Base-by-base conservation (phyloP, 2,797 vertebrate species). In the Nothura maculosa region DNA sequence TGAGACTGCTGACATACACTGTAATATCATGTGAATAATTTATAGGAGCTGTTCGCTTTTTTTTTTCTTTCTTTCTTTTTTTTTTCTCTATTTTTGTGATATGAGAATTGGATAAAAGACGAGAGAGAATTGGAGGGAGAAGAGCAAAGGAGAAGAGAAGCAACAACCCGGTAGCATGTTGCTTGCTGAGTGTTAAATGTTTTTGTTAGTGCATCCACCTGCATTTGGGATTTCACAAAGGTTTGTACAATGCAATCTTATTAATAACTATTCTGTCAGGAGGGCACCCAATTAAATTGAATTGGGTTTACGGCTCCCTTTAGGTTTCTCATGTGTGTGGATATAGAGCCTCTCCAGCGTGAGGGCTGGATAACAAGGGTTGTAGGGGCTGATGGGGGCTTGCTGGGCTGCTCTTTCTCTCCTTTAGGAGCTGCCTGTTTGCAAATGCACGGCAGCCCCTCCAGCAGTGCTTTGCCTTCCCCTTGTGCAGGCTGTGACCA, bases 11-110 rank as follows among this genome's bases (percentile, higher is more conserved):
- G 98, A 98, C 97, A 98, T 97, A 97, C 98, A 97, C 97, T 98
- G 97, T 98, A 98, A 98, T 98, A 98, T 95, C 95, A 91, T 97
- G 97, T 98, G 97, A 98, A 98, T 98, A 98, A 98, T 98, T 98
- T 98, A 98, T 98, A 93, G 97, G 90, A 95, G 92, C 95, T 96
- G 93, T 94, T 97, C 24, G 3, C 63, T 68, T 70, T 58, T 48
- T 25, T 9, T 3, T n/a, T 24, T 36, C 7, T 7, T 16, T 16
- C 14, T 10, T 28, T 38, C 58, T 69, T 79, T 62, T 62, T 82
- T 80, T 96, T 89, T 18, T 10, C 28, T 38, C 58, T 69, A 70
- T 62, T 66, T 82, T 80, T 96, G 88, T 91, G 67, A 93, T 96
- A 94, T 94, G 89, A 96, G 94, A 94, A 92, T 94, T 90, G 58